A percentile compares a stretch with the other conserved stretches of the same genome.
Conservation (phyloP, 2,888 invertebrate species). For the Scrobipalpa costella region DNA sequence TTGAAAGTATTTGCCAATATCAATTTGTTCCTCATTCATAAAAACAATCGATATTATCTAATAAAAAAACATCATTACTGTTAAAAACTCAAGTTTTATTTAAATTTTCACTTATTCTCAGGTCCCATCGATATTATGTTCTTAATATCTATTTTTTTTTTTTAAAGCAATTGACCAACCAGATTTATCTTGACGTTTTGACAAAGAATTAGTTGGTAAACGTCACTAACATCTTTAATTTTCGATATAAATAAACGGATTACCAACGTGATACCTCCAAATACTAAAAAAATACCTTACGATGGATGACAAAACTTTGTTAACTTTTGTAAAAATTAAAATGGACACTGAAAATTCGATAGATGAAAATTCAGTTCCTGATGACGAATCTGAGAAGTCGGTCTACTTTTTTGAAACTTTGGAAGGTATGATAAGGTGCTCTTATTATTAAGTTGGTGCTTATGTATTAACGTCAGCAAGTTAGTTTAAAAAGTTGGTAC, state of each 20-base stretch:
- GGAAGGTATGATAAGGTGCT: conserved; percentile 24
- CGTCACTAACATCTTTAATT: conserved; percentile 27
- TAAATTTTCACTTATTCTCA: no score
- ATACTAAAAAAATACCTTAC: conserved; percentile 22
- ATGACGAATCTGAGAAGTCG: conserved; percentile 41
- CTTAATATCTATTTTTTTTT: no score
- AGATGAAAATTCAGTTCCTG: conserved; percentile 36
- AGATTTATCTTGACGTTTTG: conserved; percentile 11
- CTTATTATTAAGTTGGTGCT: background rate
- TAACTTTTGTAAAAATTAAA: conserved; percentile 28
- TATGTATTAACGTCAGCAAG: background rate
- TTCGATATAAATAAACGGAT: conserved; percentile 34
- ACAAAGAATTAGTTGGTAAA: conserved; percentile 1
- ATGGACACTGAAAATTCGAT: conserved; percentile 35
- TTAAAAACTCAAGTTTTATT: no score
- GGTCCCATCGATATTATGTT: no score
- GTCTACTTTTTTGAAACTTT: conserved; percentile 48
- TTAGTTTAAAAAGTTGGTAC: background rate
- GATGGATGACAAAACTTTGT: conserved; percentile 26
- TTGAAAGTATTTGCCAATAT: no score
- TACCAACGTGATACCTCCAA: conserved; percentile 27
- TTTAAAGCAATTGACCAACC: conserved; percentile 5
- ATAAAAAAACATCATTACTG: no score
- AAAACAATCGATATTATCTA: no score
- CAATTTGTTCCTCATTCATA: no score